Base-by-base conservation (phyloP, 2,888 invertebrate species). In the Yponomeuta plumbellus region DNA sequence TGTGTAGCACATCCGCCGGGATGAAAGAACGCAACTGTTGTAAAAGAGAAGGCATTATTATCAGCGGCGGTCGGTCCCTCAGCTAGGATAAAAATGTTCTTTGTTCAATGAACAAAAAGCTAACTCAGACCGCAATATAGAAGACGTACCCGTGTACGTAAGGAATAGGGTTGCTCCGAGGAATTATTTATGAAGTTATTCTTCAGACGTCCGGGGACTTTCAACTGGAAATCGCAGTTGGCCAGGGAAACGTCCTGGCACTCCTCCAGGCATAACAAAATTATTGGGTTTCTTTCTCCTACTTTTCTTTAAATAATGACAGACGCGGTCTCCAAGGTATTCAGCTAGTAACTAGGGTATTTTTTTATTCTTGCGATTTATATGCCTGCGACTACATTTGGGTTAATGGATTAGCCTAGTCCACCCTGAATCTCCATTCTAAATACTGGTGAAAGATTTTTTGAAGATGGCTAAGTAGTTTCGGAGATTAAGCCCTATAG, bases 151-250 rank as follows among this genome's bases (percentile, higher is more conserved):
- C 17, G 44, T 17, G 17, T 52, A 52, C 17, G 17, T 52, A 52
- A 17, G 44, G 17, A 61, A 61, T 23, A 26, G 17, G 26, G 22
- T 61, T 61, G 71, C 68, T 67, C 44, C 67, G 68, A 73, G 70
- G 76, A 76, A 79, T 80, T 80, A 81, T 83, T 81, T 77, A 80
- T 77, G 75, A 77, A 77, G 74, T 76, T 76, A 77, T 78, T 75
- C 74, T 71, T 71, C 76, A 68, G 67, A 64, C 68, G 17, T 52
- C 44, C 44, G 44, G 44, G 34, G 44, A 52, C 44, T 52, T 52
- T 17, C 44, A 52, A 52, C 44, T 52, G 44, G 44, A 52, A 52
- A 52, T 52, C 44, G 44, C 13, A 52, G 34, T 34, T 34, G 34
- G 34, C 8, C 34, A 34, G 13, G 17, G 44, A 52, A 52, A 2